phyloP scores from a whole-genome alignment of 2,888 invertebrate genomes.

The Polylopha cassiicola region DNA sequence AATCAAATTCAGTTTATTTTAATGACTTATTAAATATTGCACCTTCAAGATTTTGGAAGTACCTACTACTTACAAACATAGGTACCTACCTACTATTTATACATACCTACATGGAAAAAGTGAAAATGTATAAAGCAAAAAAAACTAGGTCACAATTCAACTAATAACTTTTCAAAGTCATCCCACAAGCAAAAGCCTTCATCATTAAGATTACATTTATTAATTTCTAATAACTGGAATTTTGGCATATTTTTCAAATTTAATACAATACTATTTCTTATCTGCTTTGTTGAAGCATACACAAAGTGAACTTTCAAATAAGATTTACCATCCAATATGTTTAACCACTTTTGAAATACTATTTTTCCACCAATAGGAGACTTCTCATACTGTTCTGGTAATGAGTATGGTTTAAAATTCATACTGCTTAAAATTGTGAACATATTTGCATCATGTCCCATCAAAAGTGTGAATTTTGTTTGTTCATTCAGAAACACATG shows the following conservation, averaged over 20 bases:
- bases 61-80: too few relatives aligned
- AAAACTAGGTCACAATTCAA: slow-evolving; percentile 19
- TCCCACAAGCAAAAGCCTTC: slow-evolving; percentile 57
- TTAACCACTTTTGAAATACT: slow-evolving; percentile 60
- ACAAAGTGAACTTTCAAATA: slow-evolving; percentile 56
- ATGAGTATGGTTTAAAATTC: slow-evolving; percentile 40
- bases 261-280: slow-evolving; percentile 44
- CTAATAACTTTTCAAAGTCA: slow-evolving; percentile 41
- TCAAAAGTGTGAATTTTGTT: slow-evolving; percentile 47
- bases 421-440: slow-evolving; percentile 51
- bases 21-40: too few relatives aligned
- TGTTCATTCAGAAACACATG: slow-evolving; percentile 37
- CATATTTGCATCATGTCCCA: slow-evolving; percentile 67
- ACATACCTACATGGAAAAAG: not conserved
- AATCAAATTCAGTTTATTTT: too few relatives aligned
- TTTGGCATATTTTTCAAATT: slow-evolving; percentile 47
- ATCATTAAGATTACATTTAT: slow-evolving; percentile 39
- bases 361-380: slow-evolving; percentile 59
- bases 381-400: slow-evolving; percentile 47
- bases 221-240: slow-evolving; percentile 42
- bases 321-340: slow-evolving; percentile 29
- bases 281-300: slow-evolving; percentile 49
- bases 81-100: slow-evolving; percentile 1
- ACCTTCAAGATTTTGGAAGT: too few relatives aligned
- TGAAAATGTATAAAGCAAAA: slow-evolving; percentile 16